Conservation (phyloP, 2,797 vertebrate genomes). For the Bovichtus diacanthus region DNA sequence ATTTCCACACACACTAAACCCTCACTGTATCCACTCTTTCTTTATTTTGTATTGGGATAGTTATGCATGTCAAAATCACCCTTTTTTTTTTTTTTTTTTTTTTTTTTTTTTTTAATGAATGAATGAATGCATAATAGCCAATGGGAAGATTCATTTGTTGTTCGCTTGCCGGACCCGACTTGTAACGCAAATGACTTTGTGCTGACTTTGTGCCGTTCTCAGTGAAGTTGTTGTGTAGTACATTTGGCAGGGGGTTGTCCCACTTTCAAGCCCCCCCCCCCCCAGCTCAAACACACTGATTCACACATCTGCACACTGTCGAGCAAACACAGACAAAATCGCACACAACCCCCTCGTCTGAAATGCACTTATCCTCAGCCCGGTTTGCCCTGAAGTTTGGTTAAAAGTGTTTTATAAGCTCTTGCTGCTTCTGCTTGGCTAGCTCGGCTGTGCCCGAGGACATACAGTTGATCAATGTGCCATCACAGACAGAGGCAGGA, state of each 20-base stretch:
- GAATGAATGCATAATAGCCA: conserved; percentile 39
- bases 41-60: conserved; percentile 49
- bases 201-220: conserved; percentile 62
- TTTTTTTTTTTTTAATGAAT: conserved; percentile 30
- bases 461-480: conserved; percentile 65
- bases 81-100: background rate
- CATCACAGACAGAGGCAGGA: conserved; percentile 63
- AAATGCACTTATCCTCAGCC: conserved; percentile 45
- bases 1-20: conserved; percentile 24
- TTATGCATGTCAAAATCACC: conserved; percentile 54
- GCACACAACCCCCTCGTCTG: conserved; percentile 15
- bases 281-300: conserved; percentile 35
- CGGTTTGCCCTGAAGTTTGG: conserved; percentile 71
- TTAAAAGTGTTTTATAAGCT: conserved; percentile 67
- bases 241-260: conserved; percentile 55
- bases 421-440: conserved; percentile 69
- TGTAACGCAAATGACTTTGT: conserved; percentile 46
- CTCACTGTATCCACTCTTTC: conserved; percentile 53
- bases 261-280: conserved; percentile 64
- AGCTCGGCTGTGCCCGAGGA: conserved; percentile 56
- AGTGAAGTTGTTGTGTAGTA: conserved; percentile 57
- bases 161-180: conserved; percentile 17
- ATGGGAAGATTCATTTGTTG: conserved; percentile 69
- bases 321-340: conserved; percentile 43
- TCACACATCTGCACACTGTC: conserved; percentile 36